Evolutionary conservation across 2,113 vertebrate species (phyloP).

Genomic region (Notarius lentiginosus): DNA sequence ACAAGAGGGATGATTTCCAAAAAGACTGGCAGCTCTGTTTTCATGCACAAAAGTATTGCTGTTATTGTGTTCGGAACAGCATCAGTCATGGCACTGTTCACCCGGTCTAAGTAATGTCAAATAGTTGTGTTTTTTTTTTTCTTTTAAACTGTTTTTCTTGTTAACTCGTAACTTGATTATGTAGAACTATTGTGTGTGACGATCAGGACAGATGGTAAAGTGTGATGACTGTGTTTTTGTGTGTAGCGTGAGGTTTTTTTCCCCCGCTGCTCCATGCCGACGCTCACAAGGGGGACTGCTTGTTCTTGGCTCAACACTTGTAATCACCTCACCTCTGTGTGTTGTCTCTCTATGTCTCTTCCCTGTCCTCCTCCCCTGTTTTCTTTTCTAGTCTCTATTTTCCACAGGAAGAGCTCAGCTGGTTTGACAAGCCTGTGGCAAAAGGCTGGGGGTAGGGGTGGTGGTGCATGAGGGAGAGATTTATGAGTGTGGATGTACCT

Average conservation of each 20-base stretch:
- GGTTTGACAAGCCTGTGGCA: conserved; percentile 57
- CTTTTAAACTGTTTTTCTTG: neutral
- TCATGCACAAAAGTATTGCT: neutral
- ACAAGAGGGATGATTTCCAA: conserved; percentile 1
- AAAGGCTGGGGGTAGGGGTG: conserved; percentile 17
- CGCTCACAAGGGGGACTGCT: conserved; percentile 60
- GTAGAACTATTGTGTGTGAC: conserved; percentile 4
- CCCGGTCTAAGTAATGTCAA: neutral
- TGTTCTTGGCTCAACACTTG: conserved; percentile 66
- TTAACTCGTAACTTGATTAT: neutral
- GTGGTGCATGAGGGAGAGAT: conserved; percentile 49
- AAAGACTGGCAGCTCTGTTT: conserved; percentile 20
- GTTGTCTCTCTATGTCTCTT: conserved; percentile 48
- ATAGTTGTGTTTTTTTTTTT: neutral
- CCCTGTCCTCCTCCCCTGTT: conserved; percentile 61
- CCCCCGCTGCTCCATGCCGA: conserved; percentile 30
- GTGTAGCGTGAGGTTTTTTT: conserved; percentile 15
- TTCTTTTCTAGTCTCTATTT: conserved; percentile 45
- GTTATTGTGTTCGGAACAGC: conserved; percentile 2
- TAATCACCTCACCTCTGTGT: conserved; percentile 66
- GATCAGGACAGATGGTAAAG: conserved; percentile 17
- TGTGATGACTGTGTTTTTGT: conserved; percentile 13
- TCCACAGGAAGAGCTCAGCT: conserved; percentile 54
- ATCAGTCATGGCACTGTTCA: neutral
- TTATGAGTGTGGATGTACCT: conserved; percentile 57